These are phyloP conservation scores for Colletes collaris DNA, from an alignment of 2,888 invertebrate genomes.

Conservation along the genomic window DNA sequence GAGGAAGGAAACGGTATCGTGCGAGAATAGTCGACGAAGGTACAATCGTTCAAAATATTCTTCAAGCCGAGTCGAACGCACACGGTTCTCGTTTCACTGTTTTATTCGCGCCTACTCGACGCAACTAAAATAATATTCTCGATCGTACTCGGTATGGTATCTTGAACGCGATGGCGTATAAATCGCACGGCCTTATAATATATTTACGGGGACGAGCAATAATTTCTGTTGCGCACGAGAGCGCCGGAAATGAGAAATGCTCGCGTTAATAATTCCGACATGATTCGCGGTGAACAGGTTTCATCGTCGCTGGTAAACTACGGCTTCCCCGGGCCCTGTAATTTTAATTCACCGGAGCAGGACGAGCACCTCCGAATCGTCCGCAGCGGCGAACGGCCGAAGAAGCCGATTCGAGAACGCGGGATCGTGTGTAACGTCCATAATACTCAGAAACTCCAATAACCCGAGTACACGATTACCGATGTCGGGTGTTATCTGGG, in stretches of 20 bases:
- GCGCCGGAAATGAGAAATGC: conserved; percentile 57
- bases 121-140: no score
- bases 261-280: conserved; percentile 58
- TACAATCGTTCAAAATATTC: no score
- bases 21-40: no score
- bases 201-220: conserved; percentile 56
- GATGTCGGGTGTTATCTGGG: conserved; percentile 61
- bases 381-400: background rate
- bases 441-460: conserved; percentile 55
- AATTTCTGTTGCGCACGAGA: conserved; percentile 52
- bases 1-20: no score
- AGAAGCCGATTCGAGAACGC: conserved; percentile 7
- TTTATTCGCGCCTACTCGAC: no score
- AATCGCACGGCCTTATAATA: conserved; percentile 53
- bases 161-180: conserved; percentile 40
- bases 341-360: conserved; percentile 46
- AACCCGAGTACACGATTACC: conserved; percentile 58
- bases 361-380: background rate
- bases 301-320: conserved; percentile 38
- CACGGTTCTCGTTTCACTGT: background rate
- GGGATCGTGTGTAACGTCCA: conserved; percentile 34
- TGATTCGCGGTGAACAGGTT: conserved; percentile 46
- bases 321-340: conserved; percentile 31
- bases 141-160: background rate
- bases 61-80: background rate